Percentiles rank a stretch among this genome's conserved stretches.
phyloP scores from a whole-genome alignment of 2,888 invertebrate species.

The Phyllotreta cruciferae region DNA sequence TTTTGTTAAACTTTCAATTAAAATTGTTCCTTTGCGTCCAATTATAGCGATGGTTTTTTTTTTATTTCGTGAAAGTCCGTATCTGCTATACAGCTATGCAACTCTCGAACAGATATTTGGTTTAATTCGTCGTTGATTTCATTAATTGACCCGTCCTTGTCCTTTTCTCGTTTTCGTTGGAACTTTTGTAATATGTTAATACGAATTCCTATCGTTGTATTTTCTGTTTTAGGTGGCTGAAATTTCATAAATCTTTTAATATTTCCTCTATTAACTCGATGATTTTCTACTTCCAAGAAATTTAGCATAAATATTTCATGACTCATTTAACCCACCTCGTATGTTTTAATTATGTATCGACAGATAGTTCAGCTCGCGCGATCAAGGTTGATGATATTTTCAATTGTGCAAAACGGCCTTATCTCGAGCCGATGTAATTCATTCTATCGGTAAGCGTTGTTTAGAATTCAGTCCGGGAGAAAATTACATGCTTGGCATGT shows the following conservation, averaged over 20 bases:
- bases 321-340: neutral
- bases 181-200: constrained; percentile 5
- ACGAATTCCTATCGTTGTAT: constrained; percentile 2
- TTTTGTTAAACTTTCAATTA: neutral
- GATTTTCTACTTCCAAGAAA: neutral
- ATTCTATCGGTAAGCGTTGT: constrained; percentile 16
- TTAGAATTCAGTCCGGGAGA: constrained; percentile 22
- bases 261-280: neutral
- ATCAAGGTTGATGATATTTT: constrained; percentile 12
- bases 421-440: constrained; percentile 10
- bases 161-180: constrained; percentile 13
- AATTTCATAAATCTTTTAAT: neutral
- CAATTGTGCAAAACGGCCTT: constrained; percentile 16
- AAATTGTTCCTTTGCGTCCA: neutral
- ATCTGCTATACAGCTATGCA: constrained; percentile 9
- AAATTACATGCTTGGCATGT: constrained; percentile 22
- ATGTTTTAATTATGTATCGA: neutral
- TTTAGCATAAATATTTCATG: neutral
- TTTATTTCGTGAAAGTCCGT: constrained; percentile 4
- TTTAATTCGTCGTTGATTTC: constrained; percentile 22
- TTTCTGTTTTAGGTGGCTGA: constrained; percentile 4
- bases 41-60: neutral
- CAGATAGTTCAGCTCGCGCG: too few relatives aligned
- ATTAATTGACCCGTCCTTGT: constrained; percentile 17
- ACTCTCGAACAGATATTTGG: constrained; percentile 11